These are phyloP conservation scores for Arrhamphus sclerolepis DNA, from an alignment of 2,797 vertebrate genomes.

Conservation along the genomic window DNA sequence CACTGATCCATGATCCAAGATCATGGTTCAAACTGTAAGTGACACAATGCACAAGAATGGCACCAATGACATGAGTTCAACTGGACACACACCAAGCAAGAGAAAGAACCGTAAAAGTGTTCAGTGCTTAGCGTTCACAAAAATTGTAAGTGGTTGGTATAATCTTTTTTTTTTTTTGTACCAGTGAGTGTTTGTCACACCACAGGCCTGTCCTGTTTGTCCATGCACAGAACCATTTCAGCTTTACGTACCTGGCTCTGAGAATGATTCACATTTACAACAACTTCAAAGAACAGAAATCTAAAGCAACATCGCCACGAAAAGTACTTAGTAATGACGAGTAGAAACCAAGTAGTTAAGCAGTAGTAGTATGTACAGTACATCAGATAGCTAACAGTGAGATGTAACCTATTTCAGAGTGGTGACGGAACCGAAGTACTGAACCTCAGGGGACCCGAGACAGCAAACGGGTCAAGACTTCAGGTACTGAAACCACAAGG, in stretches of 20 bases:
- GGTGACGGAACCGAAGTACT: too few species aligned
- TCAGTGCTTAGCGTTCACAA: conserved; percentile 40
- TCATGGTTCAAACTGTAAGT: conserved; percentile 69
- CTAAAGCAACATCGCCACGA: conserved; percentile 62
- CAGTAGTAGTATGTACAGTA: conserved; percentile 73
- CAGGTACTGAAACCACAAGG: conserved; percentile 37
- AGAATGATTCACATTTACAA: conserved; percentile 57
- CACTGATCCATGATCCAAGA: conserved; percentile 50
- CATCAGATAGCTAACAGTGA: conserved; percentile 47
- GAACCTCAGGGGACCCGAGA: neutral
- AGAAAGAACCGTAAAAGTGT: conserved; percentile 51
- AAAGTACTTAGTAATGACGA: conserved; percentile 57
- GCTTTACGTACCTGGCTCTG: conserved; percentile 53
- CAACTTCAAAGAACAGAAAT: conserved; percentile 51
- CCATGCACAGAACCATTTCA: neutral
- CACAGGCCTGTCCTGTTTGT: too few species aligned
- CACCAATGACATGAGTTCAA: conserved; percentile 75
- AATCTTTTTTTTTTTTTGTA: too few species aligned
- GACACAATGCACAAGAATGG: conserved; percentile 81
- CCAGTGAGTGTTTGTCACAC: conserved; percentile 49
- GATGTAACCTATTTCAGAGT: conserved; percentile 26
- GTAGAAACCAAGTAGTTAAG: conserved; percentile 59
- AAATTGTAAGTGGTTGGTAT: conserved; percentile 19
- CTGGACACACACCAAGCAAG: conserved; percentile 71
- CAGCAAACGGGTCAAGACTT: neutral